Conservation (phyloP, 2,888 invertebrate species). For the Spialia ferax region DNA sequence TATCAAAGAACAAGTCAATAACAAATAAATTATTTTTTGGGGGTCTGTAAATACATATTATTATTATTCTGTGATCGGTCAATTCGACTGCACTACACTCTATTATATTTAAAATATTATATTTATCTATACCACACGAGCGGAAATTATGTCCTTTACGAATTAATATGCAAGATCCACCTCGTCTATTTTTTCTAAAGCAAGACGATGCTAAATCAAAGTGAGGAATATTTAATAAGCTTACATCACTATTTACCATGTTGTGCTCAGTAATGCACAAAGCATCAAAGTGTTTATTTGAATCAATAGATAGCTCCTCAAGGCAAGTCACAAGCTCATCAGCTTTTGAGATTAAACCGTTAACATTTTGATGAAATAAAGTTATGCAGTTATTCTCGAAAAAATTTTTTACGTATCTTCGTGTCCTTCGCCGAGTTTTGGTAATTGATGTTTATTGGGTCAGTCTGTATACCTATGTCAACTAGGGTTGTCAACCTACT, state of each 20-base stretch:
- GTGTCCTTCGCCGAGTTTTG: background rate
- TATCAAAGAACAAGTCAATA: constrained; percentile 9
- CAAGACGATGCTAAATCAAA: background rate
- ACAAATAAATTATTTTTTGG: constrained; percentile 4
- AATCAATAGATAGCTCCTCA: background rate
- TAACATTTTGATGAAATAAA: constrained; percentile 2
- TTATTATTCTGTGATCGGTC: background rate
- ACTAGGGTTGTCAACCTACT: background rate
- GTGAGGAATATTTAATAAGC: background rate
- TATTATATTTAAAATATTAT: constrained; percentile 10
- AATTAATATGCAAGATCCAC: background rate
- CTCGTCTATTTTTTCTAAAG: background rate
- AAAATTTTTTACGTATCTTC: background rate
- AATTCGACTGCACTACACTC: constrained; percentile 16
- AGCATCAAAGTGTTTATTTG: background rate
- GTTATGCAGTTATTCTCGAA: background rate
- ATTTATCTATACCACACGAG: background rate
- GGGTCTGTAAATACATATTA: background rate
- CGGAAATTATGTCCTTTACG: background rate
- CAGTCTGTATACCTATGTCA: constrained; percentile 1
- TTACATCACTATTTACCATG: background rate
- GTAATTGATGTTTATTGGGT: background rate
- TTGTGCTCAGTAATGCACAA: background rate
- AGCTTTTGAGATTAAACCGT: background rate
- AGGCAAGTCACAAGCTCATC: constrained; percentile 7